Evolutionary conservation across 1,140 invertebrate species (phyloP), one percentile per base, ranked within the genome.

Genomic region (Pectinophora gossypiella): DNA sequence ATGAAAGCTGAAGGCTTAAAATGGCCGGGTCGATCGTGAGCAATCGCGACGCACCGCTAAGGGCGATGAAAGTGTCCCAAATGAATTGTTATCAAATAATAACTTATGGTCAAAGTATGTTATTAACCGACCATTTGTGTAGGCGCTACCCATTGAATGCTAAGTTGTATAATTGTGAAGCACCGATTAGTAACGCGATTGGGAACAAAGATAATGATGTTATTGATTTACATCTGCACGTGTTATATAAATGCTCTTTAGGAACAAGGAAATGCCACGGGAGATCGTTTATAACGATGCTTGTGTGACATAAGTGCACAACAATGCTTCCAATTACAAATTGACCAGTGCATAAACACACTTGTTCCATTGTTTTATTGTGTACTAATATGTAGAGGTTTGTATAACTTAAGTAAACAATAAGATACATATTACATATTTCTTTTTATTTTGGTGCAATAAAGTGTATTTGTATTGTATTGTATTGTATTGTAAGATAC

Each of bases 61-160:
- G 64, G 64, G 48, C 58, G 52, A 70, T 63, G 74, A 79, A 82
- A 82, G 72, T 63, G 72, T 61, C 63, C 76, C 65, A 79, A 60
- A 74, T 79, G 59, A 66, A 71, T 74, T 72, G 72, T 73, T 65
- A 54, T 62, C 68, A 65, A 60, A 55, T 35, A 12, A 9, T 44
- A 10, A 15, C 9, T 10, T 52, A 55, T 46, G 27, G 48, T 51
- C 18, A 43, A 48, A 44, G 42, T 49, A 51, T 61, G 53, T 61
- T 44, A 44, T 44, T 44, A 44, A 9, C 13, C 12, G 18, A 9
- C 42, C 19, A 19, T 44, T 44, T 20, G 18, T 19, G 18, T 44
- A 21, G 19, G 19, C 12, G 42, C 15, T 21, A n/a, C 19, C 42
- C 9, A 44, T 44, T 44, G 42, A 44, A 44, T 44, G 36, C 16